phyloP scores from a whole-genome alignment of 2,888 invertebrate species.

The Liodrosophila aerea region DNA sequence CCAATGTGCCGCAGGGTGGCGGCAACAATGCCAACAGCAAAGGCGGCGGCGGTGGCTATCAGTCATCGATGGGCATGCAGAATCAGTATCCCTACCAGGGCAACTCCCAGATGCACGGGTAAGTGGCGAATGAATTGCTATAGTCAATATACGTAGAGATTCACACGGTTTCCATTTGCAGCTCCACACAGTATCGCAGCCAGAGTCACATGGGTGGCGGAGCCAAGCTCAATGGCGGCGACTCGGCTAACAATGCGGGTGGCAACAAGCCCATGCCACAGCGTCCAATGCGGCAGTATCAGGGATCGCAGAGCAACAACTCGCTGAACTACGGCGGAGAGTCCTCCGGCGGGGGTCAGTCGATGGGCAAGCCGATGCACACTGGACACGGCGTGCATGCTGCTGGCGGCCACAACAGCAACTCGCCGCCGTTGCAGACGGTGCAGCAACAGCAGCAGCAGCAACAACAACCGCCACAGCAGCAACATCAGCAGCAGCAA shows the following conservation, averaged over 20 bases:
- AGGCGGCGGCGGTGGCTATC: constrained; percentile 66
- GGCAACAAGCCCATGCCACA: constrained; percentile 81
- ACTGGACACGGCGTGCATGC: constrained; percentile 68
- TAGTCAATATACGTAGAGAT: background rate
- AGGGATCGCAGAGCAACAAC: constrained; percentile 73
- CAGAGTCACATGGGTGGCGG: constrained; percentile 71
- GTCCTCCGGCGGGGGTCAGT: constrained; percentile 19
- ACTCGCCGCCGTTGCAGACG: constrained; percentile 76
- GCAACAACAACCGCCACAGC: constrained; percentile 47
- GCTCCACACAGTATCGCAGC: constrained; percentile 74
- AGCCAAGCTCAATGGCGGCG: constrained; percentile 81
- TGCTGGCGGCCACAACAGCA: constrained; percentile 64
- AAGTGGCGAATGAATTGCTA: constrained; percentile 24
- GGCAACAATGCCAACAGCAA: constrained; percentile 38
- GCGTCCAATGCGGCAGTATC: constrained; percentile 80
- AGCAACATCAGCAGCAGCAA: constrained; percentile 45
- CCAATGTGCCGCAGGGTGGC: constrained; percentile 51
- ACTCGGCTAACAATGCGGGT: constrained; percentile 62
- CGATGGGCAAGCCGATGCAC: constrained; percentile 76
- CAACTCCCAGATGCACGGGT: constrained; percentile 74
- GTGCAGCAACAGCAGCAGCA: constrained; percentile 50
- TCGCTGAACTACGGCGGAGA: constrained; percentile 74
- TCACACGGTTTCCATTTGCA: constrained; percentile 19
- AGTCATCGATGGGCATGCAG: constrained; percentile 75
- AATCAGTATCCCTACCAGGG: constrained; percentile 75